Evolutionary conservation across 1,140 invertebrate species (phyloP).

Genomic region (Frieseomelitta varia): DNA sequence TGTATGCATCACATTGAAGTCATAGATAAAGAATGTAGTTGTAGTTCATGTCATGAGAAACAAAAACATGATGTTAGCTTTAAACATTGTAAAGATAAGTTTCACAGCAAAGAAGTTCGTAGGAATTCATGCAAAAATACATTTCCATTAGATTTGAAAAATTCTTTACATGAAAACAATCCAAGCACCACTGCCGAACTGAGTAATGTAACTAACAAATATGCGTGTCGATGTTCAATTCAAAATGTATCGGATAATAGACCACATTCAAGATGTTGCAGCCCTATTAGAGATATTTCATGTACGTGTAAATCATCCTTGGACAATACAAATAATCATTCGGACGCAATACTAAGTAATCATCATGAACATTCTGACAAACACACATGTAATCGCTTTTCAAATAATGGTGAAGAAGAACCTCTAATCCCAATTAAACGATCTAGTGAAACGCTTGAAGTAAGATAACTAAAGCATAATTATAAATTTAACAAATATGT

Average conservation of each 20-base stretch:
- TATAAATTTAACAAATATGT: not conserved
- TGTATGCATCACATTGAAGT: conserved; percentile 41
- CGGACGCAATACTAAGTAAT: conserved; percentile 22
- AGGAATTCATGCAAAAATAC: conserved; percentile 25
- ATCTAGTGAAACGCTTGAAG: conserved; percentile 62
- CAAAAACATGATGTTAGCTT: conserved; percentile 38
- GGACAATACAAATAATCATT: conserved; percentile 15
- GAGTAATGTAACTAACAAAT: conserved; percentile 29
- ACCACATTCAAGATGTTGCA: conserved; percentile 51
- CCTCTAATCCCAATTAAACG: conserved; percentile 53
- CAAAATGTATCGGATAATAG: conserved; percentile 44
- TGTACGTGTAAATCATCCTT: conserved; percentile 47
- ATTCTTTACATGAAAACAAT: conserved; percentile 37
- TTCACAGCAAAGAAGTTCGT: conserved; percentile 15
- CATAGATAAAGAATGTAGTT: conserved; percentile 48
- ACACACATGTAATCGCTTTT: conserved; percentile 28
- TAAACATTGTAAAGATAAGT: conserved; percentile 49
- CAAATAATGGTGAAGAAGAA: conserved; percentile 56
- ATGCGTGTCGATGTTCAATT: conserved; percentile 32
- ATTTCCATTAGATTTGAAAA: conserved; percentile 24
- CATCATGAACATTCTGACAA: conserved; percentile 18
- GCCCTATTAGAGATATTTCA: conserved; percentile 36
- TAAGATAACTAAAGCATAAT: conserved; percentile 42
- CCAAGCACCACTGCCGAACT: not conserved
- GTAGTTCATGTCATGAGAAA: conserved; percentile 34